Percentiles rank a stretch among this genome's conserved stretches.
These are phyloP conservation scores for Nemapogon koenigi DNA, from an alignment of 2,888 invertebrate species.

Conservation along the genomic window DNA sequence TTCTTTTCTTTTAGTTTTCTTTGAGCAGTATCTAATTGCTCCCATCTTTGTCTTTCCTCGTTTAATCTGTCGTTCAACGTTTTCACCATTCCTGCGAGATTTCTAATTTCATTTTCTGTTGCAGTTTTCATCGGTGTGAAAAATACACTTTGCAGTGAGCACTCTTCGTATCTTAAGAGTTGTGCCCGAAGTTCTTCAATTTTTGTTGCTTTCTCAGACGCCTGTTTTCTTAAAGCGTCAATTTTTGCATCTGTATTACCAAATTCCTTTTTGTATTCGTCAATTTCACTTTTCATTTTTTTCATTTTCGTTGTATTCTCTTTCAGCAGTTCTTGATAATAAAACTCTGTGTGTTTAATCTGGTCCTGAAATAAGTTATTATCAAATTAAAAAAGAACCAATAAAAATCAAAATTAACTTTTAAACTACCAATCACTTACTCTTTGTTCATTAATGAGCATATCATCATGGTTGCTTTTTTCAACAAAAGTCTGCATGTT, in stretches of 20 bases:
- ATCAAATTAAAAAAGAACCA: slow-evolving; percentile 7
- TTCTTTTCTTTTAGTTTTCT: slow-evolving; percentile 64
- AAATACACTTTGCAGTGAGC: slow-evolving; percentile 52
- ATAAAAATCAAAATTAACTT: background rate
- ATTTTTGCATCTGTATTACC: slow-evolving; percentile 56
- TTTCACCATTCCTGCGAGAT: slow-evolving; percentile 64
- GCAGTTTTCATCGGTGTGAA: slow-evolving; percentile 61
- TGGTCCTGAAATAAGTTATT: slow-evolving; percentile 43
- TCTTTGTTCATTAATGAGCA: slow-evolving; percentile 68
- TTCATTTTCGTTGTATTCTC: slow-evolving; percentile 57
- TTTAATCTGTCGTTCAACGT: slow-evolving; percentile 65
- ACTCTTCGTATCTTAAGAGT: slow-evolving; percentile 47
- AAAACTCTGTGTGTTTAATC: slow-evolving; percentile 45
- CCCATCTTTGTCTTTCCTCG: slow-evolving; percentile 62
- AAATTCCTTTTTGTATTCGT: slow-evolving; percentile 42
- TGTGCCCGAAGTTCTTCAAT: slow-evolving; percentile 53
- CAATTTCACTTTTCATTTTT: slow-evolving; percentile 43
- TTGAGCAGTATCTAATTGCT: slow-evolving; percentile 61
- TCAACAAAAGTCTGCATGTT: slow-evolving; percentile 68
- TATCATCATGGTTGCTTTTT: slow-evolving; percentile 69
- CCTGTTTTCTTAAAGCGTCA: slow-evolving; percentile 50
- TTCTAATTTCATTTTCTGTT: slow-evolving; percentile 67
- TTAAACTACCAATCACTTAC: slow-evolving; percentile 29
- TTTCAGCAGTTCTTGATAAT: slow-evolving; percentile 55
- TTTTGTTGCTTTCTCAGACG: slow-evolving; percentile 49